These are phyloP conservation scores for Pedetes capensis DNA, from an alignment of 2,113 vertebrate species.

Conservation along the genomic window DNA sequence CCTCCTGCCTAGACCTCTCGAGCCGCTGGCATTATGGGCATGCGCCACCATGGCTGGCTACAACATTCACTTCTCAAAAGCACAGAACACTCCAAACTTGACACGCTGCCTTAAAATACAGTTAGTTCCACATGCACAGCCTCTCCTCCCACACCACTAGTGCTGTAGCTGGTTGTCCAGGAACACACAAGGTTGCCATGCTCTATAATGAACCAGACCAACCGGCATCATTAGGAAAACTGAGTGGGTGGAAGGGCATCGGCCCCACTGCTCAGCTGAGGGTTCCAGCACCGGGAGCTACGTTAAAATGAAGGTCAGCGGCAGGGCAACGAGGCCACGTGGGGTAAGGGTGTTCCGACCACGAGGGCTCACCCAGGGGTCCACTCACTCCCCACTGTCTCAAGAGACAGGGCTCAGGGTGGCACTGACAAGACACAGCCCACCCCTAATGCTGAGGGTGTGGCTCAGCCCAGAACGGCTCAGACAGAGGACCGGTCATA, in stretches of 20 bases:
- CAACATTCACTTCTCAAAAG: no score
- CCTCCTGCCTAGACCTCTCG: no score
- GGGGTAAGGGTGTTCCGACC: no score
- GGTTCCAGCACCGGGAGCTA: fast-evolving
- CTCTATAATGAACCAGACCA: not conserved
- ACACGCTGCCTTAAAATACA: not conserved
- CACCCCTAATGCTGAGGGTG: not conserved
- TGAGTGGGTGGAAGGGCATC: fast-evolving
- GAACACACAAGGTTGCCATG: not conserved
- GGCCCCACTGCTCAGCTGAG: no score
- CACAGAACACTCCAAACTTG: not conserved
- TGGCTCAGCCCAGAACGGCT: fast-evolving
- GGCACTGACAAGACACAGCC: no score
- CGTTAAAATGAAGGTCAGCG: not conserved
- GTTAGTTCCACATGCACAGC: not conserved
- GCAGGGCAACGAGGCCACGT: not conserved
- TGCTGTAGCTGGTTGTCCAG: not conserved
- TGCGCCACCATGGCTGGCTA: no score
- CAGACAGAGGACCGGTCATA: no score
- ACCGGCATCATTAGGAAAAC: no score
- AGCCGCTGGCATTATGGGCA: no score
- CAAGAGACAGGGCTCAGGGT: not conserved
- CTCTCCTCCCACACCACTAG: no score
- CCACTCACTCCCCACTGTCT: not conserved
- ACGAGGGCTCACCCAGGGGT: not conserved